Base-by-base conservation (phyloP, 2,113 vertebrate genomes). In the Felis catus region DNA sequence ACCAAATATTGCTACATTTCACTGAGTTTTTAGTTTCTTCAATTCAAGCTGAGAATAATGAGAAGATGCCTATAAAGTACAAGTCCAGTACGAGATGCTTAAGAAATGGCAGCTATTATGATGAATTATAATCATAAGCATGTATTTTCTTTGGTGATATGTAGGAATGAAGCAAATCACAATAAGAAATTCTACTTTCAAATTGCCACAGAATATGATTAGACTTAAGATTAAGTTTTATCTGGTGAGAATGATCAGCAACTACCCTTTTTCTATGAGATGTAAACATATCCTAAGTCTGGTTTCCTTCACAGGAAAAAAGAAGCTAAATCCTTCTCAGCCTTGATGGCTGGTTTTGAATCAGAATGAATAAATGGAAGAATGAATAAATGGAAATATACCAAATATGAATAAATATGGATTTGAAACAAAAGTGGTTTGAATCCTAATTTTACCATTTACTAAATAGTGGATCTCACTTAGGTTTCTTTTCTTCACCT, bases 111-210 rank as follows among this genome's bases (percentile, higher is more conserved):
- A 76, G 76, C 61, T 83, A 83, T 76, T 53, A 82, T 36, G 63
- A 93, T 31, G 66, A 93, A 76, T 76, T 92, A 78, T 83, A 89
- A 66, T 82, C 36, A 81, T 81, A 81, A 94, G 65, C 81, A 82
- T 4, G 19, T 48, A 61, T 83, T 76, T 68, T 82, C 89, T 88
- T 58, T 88, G 39, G 39, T 68, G 61, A 68, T 66, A 73, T n/a
- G 68, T 1, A 80, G 9, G 76, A 91, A 82, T 91, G 45, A 92
- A 82, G 36, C 48, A 92, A 91, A 88, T 58, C 78, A 61, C 0
- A 8, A 39, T 68, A 88, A 68, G 15, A 27, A 94, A 92, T 76
- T 80, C 84, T 83, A 76, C 58, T 78, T 41, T 88, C 89, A 92
- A 89, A 83, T 89, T 39, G 55, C 70, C 76, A 78, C 39, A 33